Percentiles rank a stretch among this genome's conserved stretches.
phyloP scores from a whole-genome alignment of 2,113 vertebrate genomes.

The Hemichromis elongatus region DNA sequence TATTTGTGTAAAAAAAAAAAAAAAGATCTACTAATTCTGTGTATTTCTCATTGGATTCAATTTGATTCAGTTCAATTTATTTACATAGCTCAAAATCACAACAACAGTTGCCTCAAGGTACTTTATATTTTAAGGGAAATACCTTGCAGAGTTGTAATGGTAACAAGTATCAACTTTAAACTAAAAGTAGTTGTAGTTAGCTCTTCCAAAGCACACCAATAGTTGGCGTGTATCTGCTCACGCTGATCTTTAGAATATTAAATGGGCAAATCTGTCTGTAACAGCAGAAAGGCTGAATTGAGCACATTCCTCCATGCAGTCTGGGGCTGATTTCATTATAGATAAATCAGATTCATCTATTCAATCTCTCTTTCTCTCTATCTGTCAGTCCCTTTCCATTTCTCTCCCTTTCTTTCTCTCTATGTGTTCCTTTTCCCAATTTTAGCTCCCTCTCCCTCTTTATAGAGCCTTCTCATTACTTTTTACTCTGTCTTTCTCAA shows the following conservation, averaged over 20 bases:
- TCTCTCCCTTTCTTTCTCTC: constrained; percentile 12
- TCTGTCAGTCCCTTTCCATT: constrained; percentile 37
- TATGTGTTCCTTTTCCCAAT: background rate
- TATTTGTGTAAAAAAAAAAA: background rate
- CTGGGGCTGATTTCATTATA: constrained; percentile 71
- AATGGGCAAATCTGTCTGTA: constrained; percentile 58
- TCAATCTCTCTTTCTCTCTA: constrained; percentile 48
- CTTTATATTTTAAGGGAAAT: background rate
- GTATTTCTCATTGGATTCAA: background rate
- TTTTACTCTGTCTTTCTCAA: constrained; percentile 27
- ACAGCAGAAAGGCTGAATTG: constrained; percentile 64
- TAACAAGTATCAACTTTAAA: constrained; percentile 26
- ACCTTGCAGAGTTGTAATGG: background rate
- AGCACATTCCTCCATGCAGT: constrained; percentile 52
- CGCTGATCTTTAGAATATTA: constrained; percentile 66
- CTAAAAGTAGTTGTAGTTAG: background rate
- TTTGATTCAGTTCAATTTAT: background rate
- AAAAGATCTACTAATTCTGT: background rate
- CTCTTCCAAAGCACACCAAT: background rate
- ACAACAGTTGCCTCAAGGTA: background rate
- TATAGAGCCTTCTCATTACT: background rate
- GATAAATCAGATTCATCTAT: constrained; percentile 72
- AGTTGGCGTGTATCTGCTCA: constrained; percentile 24
- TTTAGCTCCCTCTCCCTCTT: background rate
- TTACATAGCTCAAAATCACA: background rate